Conservation (phyloP, 2,113 vertebrate genomes). For the Crotalus viridis region DNA sequence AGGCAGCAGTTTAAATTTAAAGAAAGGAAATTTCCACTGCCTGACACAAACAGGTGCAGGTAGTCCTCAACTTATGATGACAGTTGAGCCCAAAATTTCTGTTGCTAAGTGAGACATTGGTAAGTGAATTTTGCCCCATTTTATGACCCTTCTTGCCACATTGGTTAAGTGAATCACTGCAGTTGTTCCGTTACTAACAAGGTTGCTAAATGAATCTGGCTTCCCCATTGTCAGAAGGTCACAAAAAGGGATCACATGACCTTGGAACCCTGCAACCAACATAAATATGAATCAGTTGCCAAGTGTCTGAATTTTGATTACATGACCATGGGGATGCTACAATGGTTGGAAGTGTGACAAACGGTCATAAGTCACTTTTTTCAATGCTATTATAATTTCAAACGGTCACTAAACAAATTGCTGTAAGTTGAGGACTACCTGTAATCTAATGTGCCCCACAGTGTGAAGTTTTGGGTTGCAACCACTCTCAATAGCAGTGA, state of each 20-base stretch:
- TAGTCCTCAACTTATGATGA: not conserved
- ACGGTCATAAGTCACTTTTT: not conserved
- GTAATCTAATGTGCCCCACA: not conserved
- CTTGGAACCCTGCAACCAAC: not conserved
- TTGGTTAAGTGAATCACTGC: not conserved
- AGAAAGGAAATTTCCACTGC: not conserved
- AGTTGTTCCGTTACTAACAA: not conserved
- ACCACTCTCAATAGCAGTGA: not conserved
- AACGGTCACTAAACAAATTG: not conserved
- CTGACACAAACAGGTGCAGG: not conserved
- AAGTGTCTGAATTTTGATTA: not conserved
- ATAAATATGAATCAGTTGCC: not conserved
- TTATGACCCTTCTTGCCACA: not conserved
- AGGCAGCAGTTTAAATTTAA: not conserved
- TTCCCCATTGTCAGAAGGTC: not conserved
- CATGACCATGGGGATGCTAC: not conserved
- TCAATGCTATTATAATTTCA: not conserved
- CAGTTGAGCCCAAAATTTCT: not conserved
- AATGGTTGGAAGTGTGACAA: not conserved
- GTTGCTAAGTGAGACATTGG: not conserved
- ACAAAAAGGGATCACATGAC: not conserved
- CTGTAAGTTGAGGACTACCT: not conserved
- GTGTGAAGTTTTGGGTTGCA: not conserved
- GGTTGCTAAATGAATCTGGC: not conserved
- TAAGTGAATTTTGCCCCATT: not conserved